Base-by-base conservation (phyloP, 2,113 vertebrate species). In the Petrocephalus zakoni region DNA sequence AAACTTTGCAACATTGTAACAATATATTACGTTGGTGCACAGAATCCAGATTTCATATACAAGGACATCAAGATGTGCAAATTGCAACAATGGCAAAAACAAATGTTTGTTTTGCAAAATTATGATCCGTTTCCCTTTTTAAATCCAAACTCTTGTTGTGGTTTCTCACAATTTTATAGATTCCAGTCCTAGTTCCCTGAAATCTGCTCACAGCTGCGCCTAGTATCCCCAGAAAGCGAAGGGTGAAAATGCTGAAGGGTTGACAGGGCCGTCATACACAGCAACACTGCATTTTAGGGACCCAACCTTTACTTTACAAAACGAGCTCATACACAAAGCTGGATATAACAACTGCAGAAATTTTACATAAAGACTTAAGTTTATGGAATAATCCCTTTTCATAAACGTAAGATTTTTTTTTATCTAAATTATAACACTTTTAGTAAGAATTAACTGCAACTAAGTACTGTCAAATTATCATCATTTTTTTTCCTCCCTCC, bases 351-450 rank as follows among this genome's bases (percentile, higher is more conserved):
- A 85, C 34, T 1, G 11, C 83, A 34, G 29, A 29, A 21, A 21
- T 29, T 34, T 53, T 34, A 55, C 52, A 25, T n/a, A 34, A n/a
- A 17, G 46, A 85, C 51, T 22, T 56, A 61, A 7, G 25, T 58
- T 87, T 46, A 56, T 49, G 53, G 84, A 89, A 87, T 19, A 34
- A 87, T 93, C 91, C 93, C 90, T 91, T 90, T 93, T 89, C 89
- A 85, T 64, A 93, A 94, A 95, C 94, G 93, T 95, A 94, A 93
- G 89, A 42, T 42, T 42, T 42, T 42, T 42, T 42, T 46, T 29
- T 29, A 42, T 58, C 15, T 56, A 42, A 52, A 55, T 29, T 85
- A 37, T 51, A 53, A 19, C 19, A 29, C 15, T 85, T 55, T 29
- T 78, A 85, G 84, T 85, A 53, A 42, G 17, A 37, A 78, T 78